phyloP scores from a whole-genome alignment of 2,113 vertebrate genomes.

The Nesoenas mayeri region DNA sequence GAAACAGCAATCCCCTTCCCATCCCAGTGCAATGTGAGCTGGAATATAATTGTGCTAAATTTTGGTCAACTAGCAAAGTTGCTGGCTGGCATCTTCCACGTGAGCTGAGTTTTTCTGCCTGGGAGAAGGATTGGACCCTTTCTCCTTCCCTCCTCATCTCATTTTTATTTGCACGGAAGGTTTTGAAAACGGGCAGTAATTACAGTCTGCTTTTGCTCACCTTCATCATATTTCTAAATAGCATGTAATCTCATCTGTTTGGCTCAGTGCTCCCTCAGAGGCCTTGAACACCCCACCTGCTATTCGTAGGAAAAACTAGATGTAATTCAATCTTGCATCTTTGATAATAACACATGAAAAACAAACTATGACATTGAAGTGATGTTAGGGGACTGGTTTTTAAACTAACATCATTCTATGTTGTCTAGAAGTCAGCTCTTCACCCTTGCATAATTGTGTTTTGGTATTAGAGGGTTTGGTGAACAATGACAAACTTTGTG shows the following conservation, averaged over 20 bases:
- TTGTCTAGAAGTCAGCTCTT: constrained; percentile 22
- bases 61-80: not conserved
- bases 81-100: not conserved
- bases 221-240: constrained; percentile 43
- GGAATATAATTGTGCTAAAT: not conserved
- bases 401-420: not conserved
- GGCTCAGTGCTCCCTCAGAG: constrained; percentile 8
- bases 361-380: constrained; percentile 13
- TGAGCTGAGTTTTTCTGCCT: not conserved
- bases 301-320: not conserved
- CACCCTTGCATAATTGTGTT: not conserved
- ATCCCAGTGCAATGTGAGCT: not conserved
- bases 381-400: not conserved
- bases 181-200: constrained; percentile 21
- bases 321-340: constrained; percentile 43
- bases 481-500: constrained; percentile 3
- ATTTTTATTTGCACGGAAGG: not conserved
- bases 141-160: not conserved
- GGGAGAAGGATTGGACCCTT: not conserved
- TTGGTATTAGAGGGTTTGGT: not conserved
- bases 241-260: constrained; percentile 2
- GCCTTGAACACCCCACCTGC: constrained; percentile 23
- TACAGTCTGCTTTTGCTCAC: constrained; percentile 1
- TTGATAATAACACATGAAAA: constrained; percentile 12
- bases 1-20: not conserved